Base-by-base conservation (phyloP, 2,888 invertebrate species). In the Elmis aenea region DNA sequence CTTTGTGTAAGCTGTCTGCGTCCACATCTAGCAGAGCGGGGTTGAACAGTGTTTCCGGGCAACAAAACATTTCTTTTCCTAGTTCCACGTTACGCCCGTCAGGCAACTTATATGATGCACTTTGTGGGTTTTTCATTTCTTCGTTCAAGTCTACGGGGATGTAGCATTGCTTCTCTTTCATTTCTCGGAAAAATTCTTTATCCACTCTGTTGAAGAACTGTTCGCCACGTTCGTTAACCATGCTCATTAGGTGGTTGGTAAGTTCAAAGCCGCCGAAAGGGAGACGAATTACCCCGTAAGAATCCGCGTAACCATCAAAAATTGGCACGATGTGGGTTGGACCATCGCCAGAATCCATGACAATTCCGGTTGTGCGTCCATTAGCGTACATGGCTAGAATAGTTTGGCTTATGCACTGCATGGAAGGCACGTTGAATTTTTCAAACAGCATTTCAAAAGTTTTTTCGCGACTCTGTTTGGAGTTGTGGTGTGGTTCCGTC, bases 11-110 rank as follows among this genome's bases (percentile, higher is more conserved):
- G 8, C 66, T 65, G 1, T 64, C 54, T 23, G 76, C 72, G 63
- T 80, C 79, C 78, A 79, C 78, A 5, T 86, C 86, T 71, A 87
- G 68, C 78, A 86, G 84, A 30, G 85, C 83, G 27, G 87, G 87
- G 70, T 88, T 87, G 82, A 87, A 88, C 66, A 88, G 77, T 21
- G 86, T 85, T 67, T 88, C 87, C 9, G 87, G 87, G 62, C 85
- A 85, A 54, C 87, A 83, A 75, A 88, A 86, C 48, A 87, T 74
- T 71, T 87, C 86, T 64, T 85, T 85, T 52, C 85, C 85, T 61
- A 86, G 85, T 60, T 82, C 83, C 29, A 66, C 64, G 2, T 64
- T 53, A 47, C 65, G 66, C 1, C 66, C 66, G 43, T 66, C 66
- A 3, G 66, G 66, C 1, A 66, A 41, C 42, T 66, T 65, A 40